phyloP scores from a whole-genome alignment of 2,888 invertebrate genomes.

The Tuta absoluta region DNA sequence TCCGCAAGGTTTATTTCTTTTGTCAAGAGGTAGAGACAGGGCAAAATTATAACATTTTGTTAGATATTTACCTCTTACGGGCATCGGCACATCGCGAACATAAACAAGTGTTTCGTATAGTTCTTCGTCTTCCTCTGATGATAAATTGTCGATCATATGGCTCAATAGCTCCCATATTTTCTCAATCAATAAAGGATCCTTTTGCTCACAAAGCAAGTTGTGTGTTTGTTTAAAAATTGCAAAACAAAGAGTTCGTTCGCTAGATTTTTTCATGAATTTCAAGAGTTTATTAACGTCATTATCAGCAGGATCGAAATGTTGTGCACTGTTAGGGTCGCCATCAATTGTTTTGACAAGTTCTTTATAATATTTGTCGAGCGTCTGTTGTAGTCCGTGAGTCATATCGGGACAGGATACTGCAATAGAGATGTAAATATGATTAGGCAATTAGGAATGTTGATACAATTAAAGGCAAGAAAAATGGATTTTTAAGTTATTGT shows the following conservation, averaged over 20 bases:
- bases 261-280: constrained; percentile 53
- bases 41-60: constrained; percentile 51
- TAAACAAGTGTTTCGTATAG: constrained; percentile 47
- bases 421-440: not conserved
- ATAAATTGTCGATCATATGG: constrained; percentile 52
- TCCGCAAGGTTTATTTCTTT: not conserved
- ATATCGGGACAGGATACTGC: constrained; percentile 43
- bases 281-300: constrained; percentile 50
- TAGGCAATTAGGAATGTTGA: too few relatives aligned
- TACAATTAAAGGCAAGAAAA: too few relatives aligned
- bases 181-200: constrained; percentile 37
- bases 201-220: constrained; percentile 44
- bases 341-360: constrained; percentile 34
- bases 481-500: too few relatives aligned
- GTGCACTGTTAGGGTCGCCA: constrained; percentile 33
- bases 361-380: constrained; percentile 43
- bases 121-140: constrained; percentile 48
- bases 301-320: constrained; percentile 36
- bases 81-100: constrained; percentile 39
- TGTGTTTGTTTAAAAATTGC: constrained; percentile 50
- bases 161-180: constrained; percentile 50
- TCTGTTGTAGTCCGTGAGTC: constrained; percentile 45
- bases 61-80: constrained; percentile 44
- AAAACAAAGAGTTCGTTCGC: constrained; percentile 49
- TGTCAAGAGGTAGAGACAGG: constrained; percentile 40